A percentile compares a stretch with the other conserved stretches of the same genome.
Evolutionary conservation across 2,797 vertebrate genomes (phyloP).

Genomic region (Tolypeutes matacus): DNA sequence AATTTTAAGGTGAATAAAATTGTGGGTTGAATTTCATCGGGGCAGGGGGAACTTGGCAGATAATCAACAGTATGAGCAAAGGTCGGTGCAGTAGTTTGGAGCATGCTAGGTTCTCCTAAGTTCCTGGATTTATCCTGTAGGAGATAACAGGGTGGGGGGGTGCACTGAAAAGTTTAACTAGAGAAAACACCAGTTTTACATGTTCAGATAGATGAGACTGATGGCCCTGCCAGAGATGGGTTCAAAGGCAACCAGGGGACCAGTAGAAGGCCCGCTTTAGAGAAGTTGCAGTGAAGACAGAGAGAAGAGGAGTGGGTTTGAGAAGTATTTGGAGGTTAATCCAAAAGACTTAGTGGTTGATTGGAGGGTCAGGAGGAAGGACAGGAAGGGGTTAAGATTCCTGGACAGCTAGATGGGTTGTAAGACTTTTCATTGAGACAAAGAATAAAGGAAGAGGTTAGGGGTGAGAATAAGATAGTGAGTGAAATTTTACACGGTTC

Average conservation of each 20-base stretch:
- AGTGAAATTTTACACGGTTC: background rate
- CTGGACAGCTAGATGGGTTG: background rate
- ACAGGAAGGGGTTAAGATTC: background rate
- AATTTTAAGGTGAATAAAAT: conserved; percentile 1
- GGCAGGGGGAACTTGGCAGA: background rate
- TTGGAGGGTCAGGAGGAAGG: background rate
- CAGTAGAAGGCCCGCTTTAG: background rate
- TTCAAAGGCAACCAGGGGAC: background rate
- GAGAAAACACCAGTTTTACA: background rate
- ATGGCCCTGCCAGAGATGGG: too few relatives aligned
- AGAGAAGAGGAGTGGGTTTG: background rate
- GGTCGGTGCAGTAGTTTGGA: background rate
- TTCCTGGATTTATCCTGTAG: background rate
- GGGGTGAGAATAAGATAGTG: background rate
- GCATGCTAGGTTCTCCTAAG: background rate
- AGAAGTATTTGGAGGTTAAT: background rate
- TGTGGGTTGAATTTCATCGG: background rate
- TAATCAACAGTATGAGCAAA: background rate
- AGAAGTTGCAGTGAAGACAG: background rate
- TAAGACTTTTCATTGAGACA: background rate
- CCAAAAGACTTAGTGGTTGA: background rate
- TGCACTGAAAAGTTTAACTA: background rate
- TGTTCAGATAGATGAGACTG: background rate
- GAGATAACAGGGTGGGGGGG: background rate
- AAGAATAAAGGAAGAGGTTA: background rate